Conservation (phyloP, 2,797 vertebrate species). For the Mormyrus proboscirostris region DNA sequence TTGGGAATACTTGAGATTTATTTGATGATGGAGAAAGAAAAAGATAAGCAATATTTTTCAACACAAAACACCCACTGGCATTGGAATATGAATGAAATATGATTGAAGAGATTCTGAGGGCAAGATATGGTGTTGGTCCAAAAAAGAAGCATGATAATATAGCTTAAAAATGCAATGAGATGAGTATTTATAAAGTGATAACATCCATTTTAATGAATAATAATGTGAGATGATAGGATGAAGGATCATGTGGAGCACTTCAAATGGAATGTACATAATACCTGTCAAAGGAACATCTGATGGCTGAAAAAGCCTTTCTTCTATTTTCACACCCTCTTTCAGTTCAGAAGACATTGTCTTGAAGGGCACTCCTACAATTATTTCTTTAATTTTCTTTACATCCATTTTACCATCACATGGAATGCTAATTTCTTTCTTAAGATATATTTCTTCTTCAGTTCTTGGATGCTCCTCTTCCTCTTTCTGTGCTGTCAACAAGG, state of each 20-base stretch:
- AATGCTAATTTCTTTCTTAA: neutral
- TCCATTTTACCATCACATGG: neutral
- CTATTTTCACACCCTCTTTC: neutral
- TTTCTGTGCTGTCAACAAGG: neutral
- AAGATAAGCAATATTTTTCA: neutral
- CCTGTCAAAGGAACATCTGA: neutral
- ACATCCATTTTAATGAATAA: neutral
- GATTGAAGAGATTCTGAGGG: neutral
- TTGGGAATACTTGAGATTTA: neutral
- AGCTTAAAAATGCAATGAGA: neutral
- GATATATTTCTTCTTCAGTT: constrained; percentile 1
- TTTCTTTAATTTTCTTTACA: neutral
- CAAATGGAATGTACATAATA: neutral
- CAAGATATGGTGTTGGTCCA: neutral
- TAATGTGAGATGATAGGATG: neutral
- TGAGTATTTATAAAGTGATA: neutral
- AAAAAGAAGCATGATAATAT: neutral
- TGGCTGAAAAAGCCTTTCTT: neutral
- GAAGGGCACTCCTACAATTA: neutral
- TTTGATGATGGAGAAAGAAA: neutral
- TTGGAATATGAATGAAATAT: neutral
- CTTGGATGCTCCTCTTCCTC: neutral
- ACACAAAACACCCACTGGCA: neutral
- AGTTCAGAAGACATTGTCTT: neutral
- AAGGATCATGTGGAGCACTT: neutral